Evolutionary conservation across 2,888 invertebrate genomes (phyloP).

Genomic region (Ichneumon xanthorius): DNA sequence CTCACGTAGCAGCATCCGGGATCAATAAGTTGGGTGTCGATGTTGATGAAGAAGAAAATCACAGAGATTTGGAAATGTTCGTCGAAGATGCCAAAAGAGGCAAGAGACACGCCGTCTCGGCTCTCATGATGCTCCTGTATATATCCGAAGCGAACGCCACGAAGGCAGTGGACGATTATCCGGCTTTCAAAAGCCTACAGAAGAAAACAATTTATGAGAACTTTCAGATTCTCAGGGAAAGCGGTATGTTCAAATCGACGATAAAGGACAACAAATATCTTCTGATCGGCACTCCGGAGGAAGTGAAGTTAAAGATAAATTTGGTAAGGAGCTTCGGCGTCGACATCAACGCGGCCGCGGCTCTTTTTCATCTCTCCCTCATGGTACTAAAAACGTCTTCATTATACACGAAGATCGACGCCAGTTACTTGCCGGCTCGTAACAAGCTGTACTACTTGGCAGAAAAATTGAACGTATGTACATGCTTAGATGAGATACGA

Average conservation of each 20-base stretch:
- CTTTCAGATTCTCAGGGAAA: constrained; percentile 59
- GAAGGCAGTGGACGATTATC: constrained; percentile 45
- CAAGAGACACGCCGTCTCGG: background rate
- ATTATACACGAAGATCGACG: constrained; percentile 6
- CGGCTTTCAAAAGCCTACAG: constrained; percentile 38
- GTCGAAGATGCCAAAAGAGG: background rate
- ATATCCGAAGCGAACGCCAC: constrained; percentile 42
- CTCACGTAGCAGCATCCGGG: background rate
- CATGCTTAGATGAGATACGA: background rate
- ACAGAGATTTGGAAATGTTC: constrained; percentile 39
- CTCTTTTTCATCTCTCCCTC: constrained; percentile 46
- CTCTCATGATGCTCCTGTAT: constrained; percentile 44
- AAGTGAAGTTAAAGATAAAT: constrained; percentile 58
- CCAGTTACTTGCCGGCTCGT: constrained; percentile 5
- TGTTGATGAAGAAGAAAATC: constrained; percentile 38
- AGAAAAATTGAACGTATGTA: constrained; percentile 51
- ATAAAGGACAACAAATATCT: constrained; percentile 65
- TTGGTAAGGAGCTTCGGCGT: constrained; percentile 48
- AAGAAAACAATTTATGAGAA: constrained; percentile 55
- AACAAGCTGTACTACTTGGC: constrained; percentile 63
- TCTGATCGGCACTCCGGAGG: constrained; percentile 32
- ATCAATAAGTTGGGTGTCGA: background rate
- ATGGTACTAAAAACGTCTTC: background rate
- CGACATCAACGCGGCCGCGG: constrained; percentile 59
- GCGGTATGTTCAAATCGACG: constrained; percentile 56